Percentiles rank a stretch among this genome's conserved stretches.
Evolutionary conservation across 1,140 invertebrate genomes (phyloP).

Genomic region (Drosophila seguyi): DNA sequence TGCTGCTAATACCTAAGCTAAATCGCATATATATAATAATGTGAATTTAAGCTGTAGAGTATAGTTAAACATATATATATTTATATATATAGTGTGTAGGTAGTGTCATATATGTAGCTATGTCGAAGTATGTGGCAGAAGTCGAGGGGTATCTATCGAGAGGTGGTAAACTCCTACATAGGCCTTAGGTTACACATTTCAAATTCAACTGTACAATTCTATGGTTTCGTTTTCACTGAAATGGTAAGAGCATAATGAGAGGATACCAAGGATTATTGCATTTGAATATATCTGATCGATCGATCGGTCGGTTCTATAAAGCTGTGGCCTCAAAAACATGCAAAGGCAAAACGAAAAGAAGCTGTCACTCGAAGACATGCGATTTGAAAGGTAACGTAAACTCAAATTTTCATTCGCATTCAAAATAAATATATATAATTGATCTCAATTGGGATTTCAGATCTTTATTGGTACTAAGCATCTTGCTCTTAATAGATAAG

Average conservation of each 20-base stretch:
- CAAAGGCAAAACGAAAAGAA: conserved; percentile 20
- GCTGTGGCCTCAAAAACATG: conserved; percentile 17
- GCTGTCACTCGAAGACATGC: conserved; percentile 37
- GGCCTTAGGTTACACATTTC: conserved; percentile 64
- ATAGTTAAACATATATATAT: conserved; percentile 30
- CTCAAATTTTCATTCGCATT: conserved; percentile 22
- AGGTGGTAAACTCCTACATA: conserved; percentile 52
- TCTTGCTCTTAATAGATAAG: conserved; percentile 40
- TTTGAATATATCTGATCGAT: conserved; percentile 22
- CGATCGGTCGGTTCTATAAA: conserved; percentile 3
- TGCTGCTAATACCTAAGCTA: conserved; percentile 41
- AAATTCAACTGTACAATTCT: conserved; percentile 69
- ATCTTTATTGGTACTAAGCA: conserved; percentile 56
- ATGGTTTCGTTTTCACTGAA: conserved; percentile 70
- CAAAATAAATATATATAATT: conserved; percentile 1
- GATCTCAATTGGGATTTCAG: conserved; percentile 42
- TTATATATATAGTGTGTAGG: conserved; percentile 18
- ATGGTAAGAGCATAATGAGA: conserved; percentile 69
- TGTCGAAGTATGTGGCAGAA: conserved; percentile 44
- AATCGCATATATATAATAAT: conserved; percentile 39
- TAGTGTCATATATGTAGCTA: conserved; percentile 49
- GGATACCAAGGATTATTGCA: conserved; percentile 52
- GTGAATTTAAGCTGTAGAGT: conserved; percentile 13
- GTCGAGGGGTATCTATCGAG: conserved; percentile 51
- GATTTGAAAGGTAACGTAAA: conserved; percentile 4